Evolutionary conservation across 2,113 vertebrate genomes (phyloP), one percentile per base, ranked within the genome.

Genomic region (Grantiella picta): DNA sequence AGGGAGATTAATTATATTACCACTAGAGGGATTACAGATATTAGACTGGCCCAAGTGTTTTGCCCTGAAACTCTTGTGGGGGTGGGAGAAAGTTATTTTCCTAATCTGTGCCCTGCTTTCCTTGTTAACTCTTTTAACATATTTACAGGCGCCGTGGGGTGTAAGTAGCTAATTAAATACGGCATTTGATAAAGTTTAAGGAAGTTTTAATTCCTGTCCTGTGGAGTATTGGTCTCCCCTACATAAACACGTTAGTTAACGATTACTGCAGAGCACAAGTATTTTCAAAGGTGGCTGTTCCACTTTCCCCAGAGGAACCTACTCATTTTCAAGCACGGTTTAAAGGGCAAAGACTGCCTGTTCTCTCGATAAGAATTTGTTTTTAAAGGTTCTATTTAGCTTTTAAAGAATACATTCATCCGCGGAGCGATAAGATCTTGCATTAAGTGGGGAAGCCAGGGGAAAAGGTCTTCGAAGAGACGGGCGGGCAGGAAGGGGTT

Each of bases 1-100:
- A 42, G 40, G 82, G 63, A 90, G 82, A 94, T 94, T 96, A 95
- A 96, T 95, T 95, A 92, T 13, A 20, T 94, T 94, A 54, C 94
- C 80, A 69, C 90, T 87, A 96, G 93, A 93, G 89, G 92, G 92
- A 96, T 97, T 95, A 96, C 5, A n/a, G 79, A 45, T 90, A 91
- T 93, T 86, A 82, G 75, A 70, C 44, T 7, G 47, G 25, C 87
- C 61, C 25, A 6, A 72, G 63, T 59, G 79, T 56, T 95, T 84
- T 84, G 72, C 88, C 65, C 86, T 49, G 49, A 33, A 95, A 75
- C 66, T 65, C 78, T 61, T 22, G 72, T 25, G 44, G 68, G 72
- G 76, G 49, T 66, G 50, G 71, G 44, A 96, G 82, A 84, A 94
- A 86, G 31, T 36, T 94, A 15, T 68, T 96, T 90, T 80, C 64